A percentile compares a stretch with the other conserved stretches of the same genome.
phyloP scores from a whole-genome alignment of 2,888 invertebrate genomes.

The Halictus quadricinctus region DNA sequence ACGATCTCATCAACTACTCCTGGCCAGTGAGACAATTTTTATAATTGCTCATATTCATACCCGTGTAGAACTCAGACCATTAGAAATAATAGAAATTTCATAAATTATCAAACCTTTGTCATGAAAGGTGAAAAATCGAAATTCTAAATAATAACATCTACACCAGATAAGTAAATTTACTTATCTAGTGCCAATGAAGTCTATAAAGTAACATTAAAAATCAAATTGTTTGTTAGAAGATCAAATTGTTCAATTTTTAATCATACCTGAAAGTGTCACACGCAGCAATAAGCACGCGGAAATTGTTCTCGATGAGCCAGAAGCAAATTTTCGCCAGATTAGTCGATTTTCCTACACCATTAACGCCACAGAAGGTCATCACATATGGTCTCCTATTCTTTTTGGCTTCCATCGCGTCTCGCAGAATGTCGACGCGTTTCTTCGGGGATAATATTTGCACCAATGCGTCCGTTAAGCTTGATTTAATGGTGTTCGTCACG shows the following conservation, averaged over 20 bases:
- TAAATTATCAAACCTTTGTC: neutral
- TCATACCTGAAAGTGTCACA: slow-evolving; percentile 94
- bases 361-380: slow-evolving; percentile 98
- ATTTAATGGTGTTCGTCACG: slow-evolving; percentile 93
- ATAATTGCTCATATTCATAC: too few relatives aligned
- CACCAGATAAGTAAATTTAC: neutral
- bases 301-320: slow-evolving; percentile 99
- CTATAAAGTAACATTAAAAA: neutral
- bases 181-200: neutral
- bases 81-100: neutral
- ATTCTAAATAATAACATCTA: neutral
- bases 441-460: slow-evolving; percentile 97
- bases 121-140: neutral
- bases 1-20: too few relatives aligned
- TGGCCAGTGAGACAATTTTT: too few relatives aligned
- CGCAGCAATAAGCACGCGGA: slow-evolving; percentile 98
- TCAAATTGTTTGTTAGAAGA: neutral
- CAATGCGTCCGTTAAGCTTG: slow-evolving; percentile 94
- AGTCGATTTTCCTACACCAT: slow-evolving; percentile 99
- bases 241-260: neutral
- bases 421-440: slow-evolving; percentile 96
- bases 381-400: slow-evolving; percentile 94
- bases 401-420: slow-evolving; percentile 97
- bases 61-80: neutral
- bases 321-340: slow-evolving; percentile 99